Conservation (phyloP, 2,113 vertebrate genomes). For the Ia io region DNA sequence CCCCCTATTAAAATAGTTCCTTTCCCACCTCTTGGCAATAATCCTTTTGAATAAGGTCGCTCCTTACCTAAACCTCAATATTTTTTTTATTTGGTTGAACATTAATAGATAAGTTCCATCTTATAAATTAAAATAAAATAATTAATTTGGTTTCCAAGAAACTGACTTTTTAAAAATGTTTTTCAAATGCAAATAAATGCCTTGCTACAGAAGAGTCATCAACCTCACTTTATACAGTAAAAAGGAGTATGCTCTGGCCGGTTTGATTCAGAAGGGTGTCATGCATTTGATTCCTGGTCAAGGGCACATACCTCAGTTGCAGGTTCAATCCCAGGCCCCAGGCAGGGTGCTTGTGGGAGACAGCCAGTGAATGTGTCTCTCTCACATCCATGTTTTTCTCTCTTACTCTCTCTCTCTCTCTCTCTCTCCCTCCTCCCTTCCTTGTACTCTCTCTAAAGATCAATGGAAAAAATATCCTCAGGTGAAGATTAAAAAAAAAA, state of each 20-base stretch:
- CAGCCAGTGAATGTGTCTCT: too few relatives aligned
- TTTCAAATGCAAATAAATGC: not conserved
- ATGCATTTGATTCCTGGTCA: too few relatives aligned
- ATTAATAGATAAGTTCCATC: not conserved
- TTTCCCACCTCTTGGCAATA: not conserved
- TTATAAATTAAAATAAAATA: slow-evolving; percentile 10
- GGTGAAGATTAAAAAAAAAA: not conserved
- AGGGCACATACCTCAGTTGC: too few relatives aligned
- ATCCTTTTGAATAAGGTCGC: not conserved
- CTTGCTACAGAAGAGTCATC: not conserved
- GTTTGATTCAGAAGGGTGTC: too few relatives aligned
- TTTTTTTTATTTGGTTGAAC: not conserved
- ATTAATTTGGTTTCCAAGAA: not conserved
- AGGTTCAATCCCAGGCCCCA: too few relatives aligned
- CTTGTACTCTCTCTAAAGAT: too few relatives aligned
- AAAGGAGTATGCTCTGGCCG: not conserved
- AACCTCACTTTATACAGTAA: not conserved
- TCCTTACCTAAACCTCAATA: not conserved
- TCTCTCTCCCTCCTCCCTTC: too few relatives aligned
- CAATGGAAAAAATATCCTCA: too few relatives aligned
- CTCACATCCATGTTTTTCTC: too few relatives aligned
- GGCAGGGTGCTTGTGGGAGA: too few relatives aligned
- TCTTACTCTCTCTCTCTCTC: too few relatives aligned
- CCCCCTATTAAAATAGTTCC: not conserved
- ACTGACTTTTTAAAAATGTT: not conserved